Percentiles rank a stretch among this genome's conserved stretches.
These are phyloP conservation scores for Drosophila anceps DNA, from an alignment of 2,888 invertebrate species.

Conservation along the genomic window DNA sequence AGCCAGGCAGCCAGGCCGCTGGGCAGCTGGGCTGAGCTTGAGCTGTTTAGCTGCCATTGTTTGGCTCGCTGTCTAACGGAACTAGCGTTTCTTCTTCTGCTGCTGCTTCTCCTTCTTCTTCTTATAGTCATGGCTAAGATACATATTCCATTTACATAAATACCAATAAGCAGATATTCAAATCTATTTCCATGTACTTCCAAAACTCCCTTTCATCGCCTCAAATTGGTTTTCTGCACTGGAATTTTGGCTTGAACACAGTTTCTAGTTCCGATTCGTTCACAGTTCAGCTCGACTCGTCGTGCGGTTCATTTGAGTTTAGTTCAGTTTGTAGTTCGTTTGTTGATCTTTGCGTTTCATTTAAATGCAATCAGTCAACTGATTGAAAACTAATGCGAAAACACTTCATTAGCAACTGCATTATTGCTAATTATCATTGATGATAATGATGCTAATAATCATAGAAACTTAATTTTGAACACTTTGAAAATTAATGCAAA, in stretches of 20 bases:
- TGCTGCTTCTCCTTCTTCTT: constrained; percentile 24
- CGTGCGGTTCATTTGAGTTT: background rate
- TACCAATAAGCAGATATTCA: constrained; percentile 2
- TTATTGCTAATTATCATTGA: constrained; percentile 8
- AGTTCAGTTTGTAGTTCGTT: constrained; percentile 13
- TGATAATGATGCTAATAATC: background rate
- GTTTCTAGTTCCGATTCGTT: background rate
- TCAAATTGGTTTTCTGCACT: background rate
- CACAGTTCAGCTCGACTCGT: background rate
- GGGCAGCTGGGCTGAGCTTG: constrained; percentile 15
- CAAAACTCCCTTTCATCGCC: background rate
- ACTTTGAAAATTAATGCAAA: background rate
- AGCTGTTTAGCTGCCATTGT: constrained; percentile 30
- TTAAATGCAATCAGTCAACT: constrained; percentile 44
- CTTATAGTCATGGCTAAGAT: constrained; percentile 1
- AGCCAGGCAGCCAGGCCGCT: constrained; percentile 22
- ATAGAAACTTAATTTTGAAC: background rate
- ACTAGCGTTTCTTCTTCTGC: constrained; percentile 38
- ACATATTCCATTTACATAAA: constrained; percentile 4
- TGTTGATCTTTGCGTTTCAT: constrained; percentile 38
- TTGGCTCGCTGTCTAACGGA: constrained; percentile 37
- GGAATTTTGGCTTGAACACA: constrained; percentile 19
- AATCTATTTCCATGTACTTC: background rate
- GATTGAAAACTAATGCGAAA: constrained; percentile 43
- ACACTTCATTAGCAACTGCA: constrained; percentile 42